Evolutionary conservation across 37 sponge, comb jelly and placozoan genomes (phyloP).

Genomic region (Hexactinellida sp.): DNA sequence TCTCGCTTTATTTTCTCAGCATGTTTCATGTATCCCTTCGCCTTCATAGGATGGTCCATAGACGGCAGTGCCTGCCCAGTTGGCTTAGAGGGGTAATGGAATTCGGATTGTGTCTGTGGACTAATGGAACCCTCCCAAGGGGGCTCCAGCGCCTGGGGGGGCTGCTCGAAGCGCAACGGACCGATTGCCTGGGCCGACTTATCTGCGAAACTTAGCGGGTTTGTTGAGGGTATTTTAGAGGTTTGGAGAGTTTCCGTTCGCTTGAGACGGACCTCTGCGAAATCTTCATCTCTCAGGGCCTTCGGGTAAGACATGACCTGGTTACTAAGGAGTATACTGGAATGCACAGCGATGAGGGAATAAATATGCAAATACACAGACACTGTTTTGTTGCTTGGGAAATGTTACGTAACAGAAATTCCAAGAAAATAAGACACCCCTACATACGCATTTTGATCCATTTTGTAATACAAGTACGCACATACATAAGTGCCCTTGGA

Average conservation of each 20-base stretch:
- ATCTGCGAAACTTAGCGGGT: constrained; percentile 5
- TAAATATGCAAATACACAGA: too few relatives aligned
- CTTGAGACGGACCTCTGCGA: neutral
- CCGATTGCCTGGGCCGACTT: neutral
- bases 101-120: neutral
- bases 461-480: too few relatives aligned
- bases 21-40: constrained; percentile 7
- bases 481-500: too few relatives aligned
- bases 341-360: too few relatives aligned
- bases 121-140: neutral
- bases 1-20: neutral
- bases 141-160: neutral
- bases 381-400: too few relatives aligned
- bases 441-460: too few relatives aligned
- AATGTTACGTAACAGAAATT: too few relatives aligned
- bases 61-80: neutral
- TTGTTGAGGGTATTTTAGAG: neutral
- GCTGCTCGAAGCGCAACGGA: neutral
- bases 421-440: too few relatives aligned
- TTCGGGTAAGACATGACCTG: neutral
- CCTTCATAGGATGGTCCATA: neutral
- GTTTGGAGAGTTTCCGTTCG: neutral
- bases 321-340: neutral
- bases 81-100: neutral
- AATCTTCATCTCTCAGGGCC: neutral